Base-by-base conservation (phyloP, 1,140 invertebrate species). In the Temnothorax curvispinosus region DNA sequence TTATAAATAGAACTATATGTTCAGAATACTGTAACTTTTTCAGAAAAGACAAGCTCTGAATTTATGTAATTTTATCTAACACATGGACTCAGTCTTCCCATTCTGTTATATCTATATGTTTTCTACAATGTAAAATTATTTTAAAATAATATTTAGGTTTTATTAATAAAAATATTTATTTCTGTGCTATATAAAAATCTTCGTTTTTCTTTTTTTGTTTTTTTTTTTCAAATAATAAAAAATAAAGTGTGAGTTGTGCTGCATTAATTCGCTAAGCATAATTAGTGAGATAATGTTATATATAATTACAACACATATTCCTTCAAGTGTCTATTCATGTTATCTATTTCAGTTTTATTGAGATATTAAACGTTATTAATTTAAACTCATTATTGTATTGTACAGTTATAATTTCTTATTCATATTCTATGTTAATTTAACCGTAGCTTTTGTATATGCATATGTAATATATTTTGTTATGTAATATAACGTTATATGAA, bases 401-500 rank as follows among this genome's bases (percentile, higher is more conserved):
- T 67, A 69, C n/a, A 80, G 47, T 80, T 13, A 27, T n/a, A 4
- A 47, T 21, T 67, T 67, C 11, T 38, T 80, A 56, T 21, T 38
- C 5, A 75, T n/a, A 58, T 32, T 75, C 5, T 75, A 75, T 41
- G 9, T 58, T 58, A 75, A 75, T 58, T 75, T 56, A 75, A 75
- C 11, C 6, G 38, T 58, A 56, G 4, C 13, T 58, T 58, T 15
- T 72, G 50, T 72, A 54, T 52, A 72, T 72, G 50, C 13, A 72
- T 72, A 54, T n/a, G 41, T 77, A 77, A 77, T 52, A 76, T 75
- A 75, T 64, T 77, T 77, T 77, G 75, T 77, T 77, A 77, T 35
- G 41, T 64, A 77, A 64, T 47, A 47, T 65, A 21, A 41, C n/a
- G 64, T 65, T 65, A 65, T 65, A 65, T 64, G 21, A 60, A 60